Evolutionary conservation across 1,140 invertebrate genomes (phyloP), one percentile per base, ranked within the genome.

Genomic region (Penaeus chinensis): DNA sequence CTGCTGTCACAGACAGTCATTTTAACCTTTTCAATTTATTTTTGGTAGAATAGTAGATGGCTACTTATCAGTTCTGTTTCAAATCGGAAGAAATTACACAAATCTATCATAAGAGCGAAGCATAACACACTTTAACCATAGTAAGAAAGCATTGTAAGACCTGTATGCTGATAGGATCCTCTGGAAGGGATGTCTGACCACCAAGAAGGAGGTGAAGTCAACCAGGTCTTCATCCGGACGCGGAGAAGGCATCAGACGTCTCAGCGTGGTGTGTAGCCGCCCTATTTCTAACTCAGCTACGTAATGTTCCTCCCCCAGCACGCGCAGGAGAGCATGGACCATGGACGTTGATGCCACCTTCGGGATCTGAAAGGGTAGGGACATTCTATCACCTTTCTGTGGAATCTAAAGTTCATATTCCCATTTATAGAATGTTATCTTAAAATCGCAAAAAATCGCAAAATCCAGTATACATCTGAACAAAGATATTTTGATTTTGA

Each of bases 171-270:
- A 95, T 16, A 95, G 89, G 1, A 95, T 89, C 84, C 95, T 92
- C 90, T 95, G 94, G 87, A 95, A 93, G 11, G 95, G 95, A 91
- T 95, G 94, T 37, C 95, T 91, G 4, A 95, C 93, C 88, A 94
- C 92, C 54, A 93, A 87, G 11, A 94, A 91, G n/a, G 79, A 60
- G 32, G 63, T 85, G 78, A 74, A 76, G 32, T 18, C 18, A 32
- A 54, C n/a, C 24, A 79, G 18, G 22, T 69, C 78, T 60, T 89
- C 88, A 4, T 42, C n/a, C 3, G 54, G 37, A 7, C 24, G 32
- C 19, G 85, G 85, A 18, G 47, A 74, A 10, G 89, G 85, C 89
- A 89, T 83, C n/a, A 89, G 42, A 10, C 60, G 42, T 22, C 84
- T 76, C 19, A 89, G 76, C n/a, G 61, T 11, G 22, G 42, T 79